Percentiles rank a stretch among this genome's conserved stretches.
phyloP scores from a whole-genome alignment of 2,888 invertebrate species.

The Eupithecia pulchellata region DNA sequence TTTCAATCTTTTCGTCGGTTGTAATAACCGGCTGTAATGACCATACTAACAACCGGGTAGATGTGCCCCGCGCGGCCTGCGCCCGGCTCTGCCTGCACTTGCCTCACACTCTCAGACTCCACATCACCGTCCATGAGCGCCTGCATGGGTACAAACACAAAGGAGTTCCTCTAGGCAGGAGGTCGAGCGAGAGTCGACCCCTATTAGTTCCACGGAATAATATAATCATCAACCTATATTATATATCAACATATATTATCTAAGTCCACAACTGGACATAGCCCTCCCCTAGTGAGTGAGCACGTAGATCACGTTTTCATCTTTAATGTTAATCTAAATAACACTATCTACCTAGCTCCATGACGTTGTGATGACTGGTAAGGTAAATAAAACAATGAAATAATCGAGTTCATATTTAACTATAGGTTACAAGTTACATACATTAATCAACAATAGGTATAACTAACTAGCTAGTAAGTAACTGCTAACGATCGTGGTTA shows the following conservation, averaged over 20 bases:
- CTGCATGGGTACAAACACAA: not conserved
- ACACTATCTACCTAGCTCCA: too few relatives aligned
- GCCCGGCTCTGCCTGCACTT: not conserved
- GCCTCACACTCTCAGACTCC: not conserved
- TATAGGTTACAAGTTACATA: slow-evolving; percentile 82
- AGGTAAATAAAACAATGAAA: slow-evolving; percentile 29
- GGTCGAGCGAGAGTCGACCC: slow-evolving; percentile 2
- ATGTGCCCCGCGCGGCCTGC: not conserved
- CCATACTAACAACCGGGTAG: not conserved
- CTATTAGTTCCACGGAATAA: too few relatives aligned
- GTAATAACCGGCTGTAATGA: too few relatives aligned
- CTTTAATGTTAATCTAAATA: too few relatives aligned
- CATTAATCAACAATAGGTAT: slow-evolving; percentile 81
- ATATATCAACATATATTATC: too few relatives aligned
- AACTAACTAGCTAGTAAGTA: slow-evolving; percentile 69
- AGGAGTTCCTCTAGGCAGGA: not conserved
- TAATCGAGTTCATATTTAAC: slow-evolving; percentile 74
- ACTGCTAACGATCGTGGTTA: slow-evolving; percentile 60
- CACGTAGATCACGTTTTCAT: too few relatives aligned
- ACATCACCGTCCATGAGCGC: not conserved
- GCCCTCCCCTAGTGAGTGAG: too few relatives aligned
- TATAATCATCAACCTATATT: too few relatives aligned
- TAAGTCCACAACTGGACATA: too few relatives aligned
- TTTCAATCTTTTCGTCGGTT: not conserved
- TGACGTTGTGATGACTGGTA: not conserved